A percentile compares a stretch with the other conserved stretches of the same genome.
Evolutionary conservation across 1,140 invertebrate species (phyloP).

Genomic region (Amyelois transitella): DNA sequence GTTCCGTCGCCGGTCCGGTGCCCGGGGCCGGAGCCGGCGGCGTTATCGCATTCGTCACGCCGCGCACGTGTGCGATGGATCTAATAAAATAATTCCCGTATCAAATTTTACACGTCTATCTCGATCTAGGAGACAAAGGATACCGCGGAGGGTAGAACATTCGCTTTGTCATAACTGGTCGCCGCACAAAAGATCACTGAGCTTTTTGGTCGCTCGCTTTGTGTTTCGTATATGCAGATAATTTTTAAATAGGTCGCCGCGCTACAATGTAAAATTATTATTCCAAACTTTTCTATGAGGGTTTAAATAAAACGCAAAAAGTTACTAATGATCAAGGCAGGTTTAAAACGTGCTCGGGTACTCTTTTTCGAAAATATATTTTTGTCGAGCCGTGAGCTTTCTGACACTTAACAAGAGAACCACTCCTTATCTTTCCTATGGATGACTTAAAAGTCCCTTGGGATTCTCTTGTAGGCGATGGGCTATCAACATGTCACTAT

Average conservation of each 20-base stretch:
- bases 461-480: too few relatives aligned
- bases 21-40: conserved; percentile 29
- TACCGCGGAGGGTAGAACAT: conserved; percentile 44
- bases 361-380: too few relatives aligned
- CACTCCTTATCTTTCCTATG: too few relatives aligned
- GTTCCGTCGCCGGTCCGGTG: conserved; percentile 37
- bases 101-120: conserved; percentile 71
- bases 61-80: conserved; percentile 67
- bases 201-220: conserved; percentile 49
- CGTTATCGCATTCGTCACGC: conserved; percentile 70
- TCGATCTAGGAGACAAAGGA: conserved; percentile 68
- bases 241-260: conserved; percentile 40
- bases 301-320: conserved; percentile 10
- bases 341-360: not conserved
- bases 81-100: conserved; percentile 74
- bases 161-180: conserved; percentile 67
- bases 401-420: too few relatives aligned
- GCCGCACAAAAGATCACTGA: conserved; percentile 54
- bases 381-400: too few relatives aligned
- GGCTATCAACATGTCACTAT: too few relatives aligned
- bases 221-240: conserved; percentile 44
- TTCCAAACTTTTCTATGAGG: not conserved
- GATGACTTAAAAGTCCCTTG: too few relatives aligned
- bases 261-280: conserved; percentile 24
- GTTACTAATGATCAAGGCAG: not conserved